Base-by-base conservation (phyloP, 1,140 invertebrate genomes). In the Laupala kohalensis region DNA sequence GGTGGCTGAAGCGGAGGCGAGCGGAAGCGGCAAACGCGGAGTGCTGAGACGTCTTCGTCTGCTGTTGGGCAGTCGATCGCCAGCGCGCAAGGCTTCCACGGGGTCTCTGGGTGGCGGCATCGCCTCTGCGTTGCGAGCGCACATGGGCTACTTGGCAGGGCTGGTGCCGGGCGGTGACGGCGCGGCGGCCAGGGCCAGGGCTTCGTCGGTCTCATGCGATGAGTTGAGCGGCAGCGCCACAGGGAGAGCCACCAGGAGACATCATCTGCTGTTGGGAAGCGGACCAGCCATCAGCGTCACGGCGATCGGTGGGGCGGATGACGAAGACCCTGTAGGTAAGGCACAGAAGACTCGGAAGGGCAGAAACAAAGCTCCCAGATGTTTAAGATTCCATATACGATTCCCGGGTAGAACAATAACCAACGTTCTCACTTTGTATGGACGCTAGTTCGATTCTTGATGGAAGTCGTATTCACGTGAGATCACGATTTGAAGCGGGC, bases 101-200 rank as follows among this genome's bases (percentile, higher is more conserved):
- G 86, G 86, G 66, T 89, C 87, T 5, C 84, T 88, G 76, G 83
- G 86, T 0, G 85, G 86, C 76, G 87, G 88, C 27, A 86, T 90
- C 9, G 88, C 88, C 53, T 86, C 88, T 9, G 88, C 88, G 27
- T 79, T 90, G 24, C 87, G 85, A 77, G 84, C 87, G 69, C 89
- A 91, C 76, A 88, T 90, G 77, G 88, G 87, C 2, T 86, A 89
- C 77, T 87, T 90, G 25, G 86, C 88, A 27, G 87, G 87, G 24
- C 79, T 90, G 9, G 85, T 90, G 66, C 88, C 88, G 23, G 68
- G 53, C 68, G 67, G 71, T 27, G 30, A 24, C 65, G 27, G 6
- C 19, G 68, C 65, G n/a, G 86, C 84, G 74, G 85, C 85, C 9
- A 73, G 80, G 9, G 37, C 37, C 9, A 9, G 0, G 1, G 37